These are phyloP conservation scores for Ammodytes marinus DNA, from an alignment of 2,113 vertebrate genomes.

Conservation along the genomic window DNA sequence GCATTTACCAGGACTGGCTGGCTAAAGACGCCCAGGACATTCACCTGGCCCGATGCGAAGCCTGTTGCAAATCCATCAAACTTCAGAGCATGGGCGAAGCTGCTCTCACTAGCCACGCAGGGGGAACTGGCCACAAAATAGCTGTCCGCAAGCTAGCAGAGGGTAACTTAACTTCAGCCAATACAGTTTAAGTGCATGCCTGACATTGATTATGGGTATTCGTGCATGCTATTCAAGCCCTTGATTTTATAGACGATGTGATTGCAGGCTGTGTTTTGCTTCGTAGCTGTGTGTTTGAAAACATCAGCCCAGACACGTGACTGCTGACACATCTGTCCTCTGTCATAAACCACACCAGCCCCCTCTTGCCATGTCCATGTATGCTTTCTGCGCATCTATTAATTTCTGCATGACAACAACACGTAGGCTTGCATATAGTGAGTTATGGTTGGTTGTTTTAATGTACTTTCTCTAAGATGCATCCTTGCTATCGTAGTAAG, in stretches of 20 bases:
- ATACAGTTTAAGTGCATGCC: not conserved
- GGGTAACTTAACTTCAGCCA: slow-evolving; percentile 48
- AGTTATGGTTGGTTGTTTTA: too few species aligned
- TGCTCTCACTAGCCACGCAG: slow-evolving; percentile 79
- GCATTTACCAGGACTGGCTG: slow-evolving; percentile 76
- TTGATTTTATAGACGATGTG: not conserved
- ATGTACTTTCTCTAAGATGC: too few species aligned
- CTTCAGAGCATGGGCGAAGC: slow-evolving; percentile 83
- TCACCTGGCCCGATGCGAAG: slow-evolving; percentile 74
- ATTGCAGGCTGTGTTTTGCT: not conserved
- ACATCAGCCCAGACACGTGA: too few species aligned
- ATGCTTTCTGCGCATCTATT: too few species aligned
- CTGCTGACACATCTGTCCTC: too few species aligned
- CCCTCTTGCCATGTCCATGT: too few species aligned
- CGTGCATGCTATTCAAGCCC: not conserved
- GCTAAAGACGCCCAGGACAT: slow-evolving; percentile 72
- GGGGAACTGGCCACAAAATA: slow-evolving; percentile 77
- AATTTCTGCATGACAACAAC: too few species aligned
- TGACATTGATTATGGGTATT: not conserved
- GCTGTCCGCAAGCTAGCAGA: slow-evolving; percentile 75
- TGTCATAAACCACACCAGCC: too few species aligned
- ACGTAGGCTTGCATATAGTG: too few species aligned
- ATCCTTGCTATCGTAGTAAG: too few species aligned
- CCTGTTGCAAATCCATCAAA: slow-evolving; percentile 80
- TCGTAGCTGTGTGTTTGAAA: not conserved